A percentile compares a stretch with the other conserved stretches of the same genome.
Conservation (phyloP, 2,797 vertebrate species). For the Melanogrammus aeglefinus region DNA sequence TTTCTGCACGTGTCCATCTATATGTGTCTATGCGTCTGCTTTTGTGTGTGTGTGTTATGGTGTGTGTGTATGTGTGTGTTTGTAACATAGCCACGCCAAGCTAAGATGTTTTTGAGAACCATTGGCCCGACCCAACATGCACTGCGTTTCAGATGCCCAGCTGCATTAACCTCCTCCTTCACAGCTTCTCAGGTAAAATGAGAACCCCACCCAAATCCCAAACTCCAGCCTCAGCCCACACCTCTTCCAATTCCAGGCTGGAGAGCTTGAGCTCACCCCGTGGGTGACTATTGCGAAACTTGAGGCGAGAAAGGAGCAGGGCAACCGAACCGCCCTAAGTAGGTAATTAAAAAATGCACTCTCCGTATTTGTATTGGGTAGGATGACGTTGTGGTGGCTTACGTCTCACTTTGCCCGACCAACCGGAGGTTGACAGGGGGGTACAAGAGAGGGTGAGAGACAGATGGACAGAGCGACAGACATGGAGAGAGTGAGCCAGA, state of each 20-base stretch:
- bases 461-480: background rate
- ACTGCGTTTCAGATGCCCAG: conserved; percentile 17
- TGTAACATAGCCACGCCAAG: conserved; percentile 77
- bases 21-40: conserved; percentile 58
- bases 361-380: conserved; percentile 33
- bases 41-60: conserved; percentile 58
- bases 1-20: conserved; percentile 60
- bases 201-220: background rate
- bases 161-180: conserved; percentile 4
- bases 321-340: conserved; percentile 8
- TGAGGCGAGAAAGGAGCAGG: conserved; percentile 24
- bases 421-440: conserved; percentile 12
- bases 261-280: conserved; percentile 33
- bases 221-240: background rate
- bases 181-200: background rate
- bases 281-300: conserved; percentile 30
- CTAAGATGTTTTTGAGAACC: conserved; percentile 76
- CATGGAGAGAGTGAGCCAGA: conserved; percentile 22
- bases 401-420: conserved; percentile 61
- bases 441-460: background rate
- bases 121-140: conserved; percentile 48
- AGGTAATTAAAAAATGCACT: conserved; percentile 22
- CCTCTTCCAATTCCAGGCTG: conserved; percentile 29
- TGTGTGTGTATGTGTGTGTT: conserved; percentile 55
- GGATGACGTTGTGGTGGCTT: conserved; percentile 55